Base-by-base conservation (phyloP, 2,888 invertebrate species). In the Lysandra bellargus region DNA sequence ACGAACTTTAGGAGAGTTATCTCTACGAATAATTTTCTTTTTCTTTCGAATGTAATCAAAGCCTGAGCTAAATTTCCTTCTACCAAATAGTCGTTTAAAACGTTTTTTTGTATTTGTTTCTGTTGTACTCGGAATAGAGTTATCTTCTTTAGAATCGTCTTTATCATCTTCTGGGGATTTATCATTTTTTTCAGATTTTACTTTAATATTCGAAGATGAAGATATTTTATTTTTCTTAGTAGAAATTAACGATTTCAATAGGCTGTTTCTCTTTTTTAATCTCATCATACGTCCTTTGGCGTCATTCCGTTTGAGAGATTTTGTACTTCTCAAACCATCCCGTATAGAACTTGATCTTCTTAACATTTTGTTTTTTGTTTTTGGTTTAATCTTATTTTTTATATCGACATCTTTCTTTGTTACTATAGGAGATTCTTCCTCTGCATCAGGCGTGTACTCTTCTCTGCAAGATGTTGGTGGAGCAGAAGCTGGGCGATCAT, bases 21-120 rank as follows among this genome's bases (percentile, higher is more conserved):
- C 96, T 86, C 96, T 96, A 2, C 91, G 90, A 82, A 93, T 92
- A 74, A 96, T 95, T 87, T 97, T 97, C 89, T 98, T 98, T 93
- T 98, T 98, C 87, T 98, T 98, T 60, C 98, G 95, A 81, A 98
- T 97, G 83, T 98, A 98, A 93, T 98, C 98, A 89, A 98, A 98
- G 7, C 97, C 97, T 17, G 97, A 97, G 85, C 97, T 97, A 86
- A 97, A 96, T 92, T 97, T 97, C 83, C 97, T 93, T 84, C 97
- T 91, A n/a, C 96, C 96, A 83, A 96, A 96, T 64, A 96, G 92
- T 80, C 96, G 94, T 85, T 96, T 96, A 30, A 96, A 93, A 60
- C 96, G 95, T 87, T 90, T 89, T 85, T 96, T 96, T 80, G 95
- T 94, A 81, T 84, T 89, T 79, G 88, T 87, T 81, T 92, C 94